Conservation (phyloP, 2,888 invertebrate genomes). For the Apantesis nais region DNA sequence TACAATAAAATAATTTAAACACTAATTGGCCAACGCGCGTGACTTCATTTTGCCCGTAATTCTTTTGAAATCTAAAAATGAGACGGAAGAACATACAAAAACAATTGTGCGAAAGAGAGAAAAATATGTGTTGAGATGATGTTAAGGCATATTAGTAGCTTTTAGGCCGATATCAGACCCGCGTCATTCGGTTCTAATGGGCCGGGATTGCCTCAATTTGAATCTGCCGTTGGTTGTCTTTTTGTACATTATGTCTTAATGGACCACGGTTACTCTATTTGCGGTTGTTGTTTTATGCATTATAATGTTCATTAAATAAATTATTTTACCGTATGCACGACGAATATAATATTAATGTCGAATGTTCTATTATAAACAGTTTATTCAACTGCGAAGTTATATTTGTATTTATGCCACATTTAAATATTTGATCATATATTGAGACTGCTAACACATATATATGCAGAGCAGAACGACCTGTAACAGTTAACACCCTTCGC, state of each 20-base stretch:
- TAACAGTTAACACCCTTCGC: constrained; percentile 72
- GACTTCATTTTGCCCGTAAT: constrained; percentile 67
- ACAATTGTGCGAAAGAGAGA: constrained; percentile 52
- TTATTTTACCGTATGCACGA: constrained; percentile 15
- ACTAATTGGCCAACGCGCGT: constrained; percentile 71
- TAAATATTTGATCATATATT: constrained; percentile 19
- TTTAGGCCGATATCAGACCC: constrained; percentile 69
- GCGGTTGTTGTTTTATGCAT: constrained; percentile 29
- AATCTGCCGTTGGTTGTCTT: constrained; percentile 65
- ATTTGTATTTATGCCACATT: constrained; percentile 13
- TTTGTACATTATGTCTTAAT: constrained; percentile 62
- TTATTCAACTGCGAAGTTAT: constrained; percentile 12
- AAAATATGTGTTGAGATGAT: constrained; percentile 54
- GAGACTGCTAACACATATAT: constrained; percentile 45
- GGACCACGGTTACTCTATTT: constrained; percentile 49
- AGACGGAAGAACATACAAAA: constrained; percentile 47
- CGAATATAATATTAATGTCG: constrained; percentile 2
- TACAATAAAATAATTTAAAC: constrained; percentile 50
- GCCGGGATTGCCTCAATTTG: constrained; percentile 73
- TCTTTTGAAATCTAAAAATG: constrained; percentile 58
- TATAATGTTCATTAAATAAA: constrained; percentile 24
- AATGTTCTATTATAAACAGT: constrained; percentile 5
- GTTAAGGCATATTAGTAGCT: constrained; percentile 73
- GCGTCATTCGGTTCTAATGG: constrained; percentile 78
- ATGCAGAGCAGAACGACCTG: constrained; percentile 58